phyloP scores from a whole-genome alignment of 2,888 invertebrate species.

The Trichopoda pennipes region DNA sequence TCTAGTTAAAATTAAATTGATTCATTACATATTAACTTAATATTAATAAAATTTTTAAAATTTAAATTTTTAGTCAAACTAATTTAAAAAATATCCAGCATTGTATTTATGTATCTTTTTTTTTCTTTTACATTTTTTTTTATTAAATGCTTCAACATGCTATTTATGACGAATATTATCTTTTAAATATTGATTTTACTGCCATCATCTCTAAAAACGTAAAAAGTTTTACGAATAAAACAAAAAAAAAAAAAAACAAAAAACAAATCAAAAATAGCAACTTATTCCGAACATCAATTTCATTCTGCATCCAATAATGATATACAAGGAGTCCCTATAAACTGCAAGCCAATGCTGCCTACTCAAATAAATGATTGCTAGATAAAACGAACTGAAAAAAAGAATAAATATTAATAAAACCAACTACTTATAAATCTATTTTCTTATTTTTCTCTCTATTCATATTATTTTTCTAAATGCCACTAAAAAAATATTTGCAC shows the following conservation, averaged over 20 bases:
- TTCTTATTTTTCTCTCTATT: conserved; percentile 7
- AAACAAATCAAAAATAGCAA: conserved; percentile 5
- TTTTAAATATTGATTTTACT: conserved; percentile 50
- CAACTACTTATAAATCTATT: conserved; percentile 15
- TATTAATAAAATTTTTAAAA: too few relatives aligned
- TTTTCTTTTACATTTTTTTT: too few relatives aligned
- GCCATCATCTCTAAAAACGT: conserved; percentile 6
- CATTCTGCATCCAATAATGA: background rate
- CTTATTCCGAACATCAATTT: conserved; percentile 28
- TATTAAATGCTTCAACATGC: background rate
- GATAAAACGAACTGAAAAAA: background rate
- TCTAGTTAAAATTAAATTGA: too few relatives aligned
- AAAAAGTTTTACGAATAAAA: conserved; percentile 40
- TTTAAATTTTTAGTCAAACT: too few relatives aligned
- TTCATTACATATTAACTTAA: too few relatives aligned
- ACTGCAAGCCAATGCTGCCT: background rate
- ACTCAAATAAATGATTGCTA: background rate
- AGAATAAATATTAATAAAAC: conserved; percentile 4
- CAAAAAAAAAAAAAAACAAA: background rate
- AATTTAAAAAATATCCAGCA: too few relatives aligned
- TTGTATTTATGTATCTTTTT: too few relatives aligned
- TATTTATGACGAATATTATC: conserved; percentile 15
- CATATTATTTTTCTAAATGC: conserved; percentile 36
- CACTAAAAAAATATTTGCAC: conserved; percentile 65
- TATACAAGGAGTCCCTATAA: background rate